Evolutionary conservation across 2,113 vertebrate genomes (phyloP).

Genomic region (Epinephelus cyanopodus): DNA sequence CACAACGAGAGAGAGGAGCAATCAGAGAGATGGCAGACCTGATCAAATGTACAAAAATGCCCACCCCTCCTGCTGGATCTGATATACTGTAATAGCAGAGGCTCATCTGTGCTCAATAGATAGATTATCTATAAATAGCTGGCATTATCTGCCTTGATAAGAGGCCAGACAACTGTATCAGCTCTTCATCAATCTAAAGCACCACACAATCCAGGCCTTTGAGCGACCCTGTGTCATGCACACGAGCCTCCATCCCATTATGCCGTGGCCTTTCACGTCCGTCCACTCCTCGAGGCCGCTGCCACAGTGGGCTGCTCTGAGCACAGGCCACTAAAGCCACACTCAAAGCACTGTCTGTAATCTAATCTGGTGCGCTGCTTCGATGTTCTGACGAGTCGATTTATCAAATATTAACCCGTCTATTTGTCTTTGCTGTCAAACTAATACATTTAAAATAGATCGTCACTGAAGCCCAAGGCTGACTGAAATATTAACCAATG

Average conservation of each 20-base stretch:
- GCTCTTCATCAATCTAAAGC: constrained; percentile 75
- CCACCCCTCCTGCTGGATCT: constrained; percentile 28
- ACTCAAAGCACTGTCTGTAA: constrained; percentile 12
- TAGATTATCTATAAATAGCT: constrained; percentile 86
- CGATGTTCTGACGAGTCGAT: background rate
- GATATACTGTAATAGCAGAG: constrained; percentile 40
- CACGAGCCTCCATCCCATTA: constrained; percentile 26
- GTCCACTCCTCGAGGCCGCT: constrained; percentile 7
- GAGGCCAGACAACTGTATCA: constrained; percentile 69
- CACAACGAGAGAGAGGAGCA: background rate
- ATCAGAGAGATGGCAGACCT: background rate
- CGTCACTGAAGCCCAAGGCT: background rate
- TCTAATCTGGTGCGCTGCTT: constrained; percentile 3
- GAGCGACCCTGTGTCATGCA: constrained; percentile 14
- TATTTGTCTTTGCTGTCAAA: constrained; percentile 13
- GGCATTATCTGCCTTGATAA: constrained; percentile 79
- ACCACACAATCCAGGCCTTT: constrained; percentile 25
- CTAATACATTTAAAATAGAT: background rate
- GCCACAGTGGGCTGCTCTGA: background rate
- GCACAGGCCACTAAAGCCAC: background rate
- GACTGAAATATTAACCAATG: background rate
- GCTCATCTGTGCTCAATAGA: constrained; percentile 77
- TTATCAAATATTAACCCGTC: constrained; percentile 10
- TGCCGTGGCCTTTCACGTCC: constrained; percentile 49
- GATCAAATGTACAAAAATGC: constrained; percentile 28